phyloP scores from a whole-genome alignment of 1,140 invertebrate species.

The Holotrichia oblita region DNA sequence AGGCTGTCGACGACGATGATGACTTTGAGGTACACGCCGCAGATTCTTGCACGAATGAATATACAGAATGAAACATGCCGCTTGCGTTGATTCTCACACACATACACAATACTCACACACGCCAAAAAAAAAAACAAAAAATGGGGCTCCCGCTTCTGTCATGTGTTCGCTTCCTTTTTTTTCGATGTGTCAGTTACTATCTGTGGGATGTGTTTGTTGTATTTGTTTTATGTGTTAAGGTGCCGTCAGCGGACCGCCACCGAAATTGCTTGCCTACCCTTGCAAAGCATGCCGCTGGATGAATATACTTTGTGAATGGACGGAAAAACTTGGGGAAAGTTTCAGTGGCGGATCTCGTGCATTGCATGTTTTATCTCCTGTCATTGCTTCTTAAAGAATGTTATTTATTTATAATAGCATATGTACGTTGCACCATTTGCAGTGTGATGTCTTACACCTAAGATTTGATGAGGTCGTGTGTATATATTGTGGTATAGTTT shows the following conservation, averaged over 20 bases:
- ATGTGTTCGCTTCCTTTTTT: slow-evolving; percentile 27
- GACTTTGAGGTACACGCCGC: slow-evolving; percentile 69
- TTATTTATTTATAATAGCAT: slow-evolving; percentile 33
- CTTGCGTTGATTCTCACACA: slow-evolving; percentile 33
- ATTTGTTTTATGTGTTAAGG: slow-evolving; percentile 10
- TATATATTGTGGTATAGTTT: not conserved
- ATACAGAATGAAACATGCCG: slow-evolving; percentile 48
- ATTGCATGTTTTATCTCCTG: slow-evolving; percentile 17
- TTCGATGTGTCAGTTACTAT: not conserved
- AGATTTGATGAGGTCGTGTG: slow-evolving; percentile 6
- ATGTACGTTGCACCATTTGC: slow-evolving; percentile 15
- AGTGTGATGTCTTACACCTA: slow-evolving; percentile 28
- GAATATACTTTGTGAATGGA: too few species aligned
- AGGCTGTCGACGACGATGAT: slow-evolving; percentile 76
- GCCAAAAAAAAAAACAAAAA: slow-evolving; percentile 6
- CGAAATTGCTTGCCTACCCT: slow-evolving; percentile 22
- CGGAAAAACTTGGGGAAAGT: not conserved
- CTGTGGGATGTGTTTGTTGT: slow-evolving; percentile 34
- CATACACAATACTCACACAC: not conserved
- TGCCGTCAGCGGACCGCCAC: not conserved
- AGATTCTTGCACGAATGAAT: slow-evolving; percentile 58
- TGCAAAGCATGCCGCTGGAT: not conserved
- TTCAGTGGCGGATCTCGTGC: not conserved
- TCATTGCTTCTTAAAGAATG: slow-evolving; percentile 16
- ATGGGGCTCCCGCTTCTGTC: slow-evolving; percentile 46